phyloP scores from a whole-genome alignment of 2,113 vertebrate species.

The Pteruthius melanotis region DNA sequence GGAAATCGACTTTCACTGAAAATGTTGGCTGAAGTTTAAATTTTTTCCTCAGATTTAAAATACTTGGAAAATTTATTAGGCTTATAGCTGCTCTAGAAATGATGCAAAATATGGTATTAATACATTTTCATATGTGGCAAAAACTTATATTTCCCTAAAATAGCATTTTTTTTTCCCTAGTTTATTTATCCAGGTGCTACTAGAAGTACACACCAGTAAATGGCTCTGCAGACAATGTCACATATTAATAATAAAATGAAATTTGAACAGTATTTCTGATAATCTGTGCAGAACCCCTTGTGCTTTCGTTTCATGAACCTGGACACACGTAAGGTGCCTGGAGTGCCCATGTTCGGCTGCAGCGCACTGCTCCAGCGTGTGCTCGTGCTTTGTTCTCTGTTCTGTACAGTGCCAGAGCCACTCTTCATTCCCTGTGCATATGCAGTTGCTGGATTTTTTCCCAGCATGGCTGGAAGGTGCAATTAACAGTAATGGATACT shows the following conservation, averaged over 20 bases:
- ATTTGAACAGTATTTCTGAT: background rate
- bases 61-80: background rate
- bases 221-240: background rate
- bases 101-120: background rate
- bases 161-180: background rate
- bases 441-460: background rate
- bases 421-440: background rate
- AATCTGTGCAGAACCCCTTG: background rate
- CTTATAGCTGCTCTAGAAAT: background rate
- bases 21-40: background rate
- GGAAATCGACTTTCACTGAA: background rate
- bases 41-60: background rate
- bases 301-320: background rate
- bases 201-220: background rate
- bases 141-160: background rate
- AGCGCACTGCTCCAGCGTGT: background rate
- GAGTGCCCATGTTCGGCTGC: background rate
- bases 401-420: rapidly evolving
- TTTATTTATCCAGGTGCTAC: background rate
- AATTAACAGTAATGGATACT: constrained; percentile 54
- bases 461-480: background rate
- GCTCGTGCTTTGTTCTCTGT: background rate
- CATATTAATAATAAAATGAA: background rate
- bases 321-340: background rate
- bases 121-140: background rate